Conservation (phyloP, 1,140 invertebrate genomes). For the Drosophila cardini region DNA sequence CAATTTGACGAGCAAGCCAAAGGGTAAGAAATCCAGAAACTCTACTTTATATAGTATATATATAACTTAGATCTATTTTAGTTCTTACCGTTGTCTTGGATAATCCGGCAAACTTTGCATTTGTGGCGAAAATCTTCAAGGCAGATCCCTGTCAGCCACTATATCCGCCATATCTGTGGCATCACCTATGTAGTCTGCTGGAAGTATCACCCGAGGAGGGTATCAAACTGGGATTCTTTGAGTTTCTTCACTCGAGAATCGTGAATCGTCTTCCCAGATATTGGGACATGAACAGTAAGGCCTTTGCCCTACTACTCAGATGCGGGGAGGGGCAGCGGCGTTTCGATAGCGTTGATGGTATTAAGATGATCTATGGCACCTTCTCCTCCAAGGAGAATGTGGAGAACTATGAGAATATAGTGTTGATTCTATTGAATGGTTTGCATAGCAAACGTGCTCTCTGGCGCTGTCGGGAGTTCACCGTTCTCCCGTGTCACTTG, state of each 20-base stretch:
- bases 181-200: slow-evolving; percentile 67
- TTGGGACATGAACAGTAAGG: slow-evolving; percentile 62
- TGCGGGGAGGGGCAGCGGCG: slow-evolving; percentile 66
- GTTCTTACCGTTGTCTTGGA: slow-evolving; percentile 54
- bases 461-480: slow-evolving; percentile 74
- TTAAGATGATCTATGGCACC: slow-evolving; percentile 56
- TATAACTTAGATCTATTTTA: slow-evolving; percentile 5
- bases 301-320: slow-evolving; percentile 70
- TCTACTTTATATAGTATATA: no score
- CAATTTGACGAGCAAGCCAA: slow-evolving; percentile 66
- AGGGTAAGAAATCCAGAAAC: slow-evolving; percentile 48
- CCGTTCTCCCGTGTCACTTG: slow-evolving; percentile 59
- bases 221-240: slow-evolving; percentile 68
- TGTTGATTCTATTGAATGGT: slow-evolving; percentile 63
- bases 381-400: slow-evolving; percentile 44
- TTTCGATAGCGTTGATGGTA: slow-evolving; percentile 65
- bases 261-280: slow-evolving; percentile 43
- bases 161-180: slow-evolving; percentile 62
- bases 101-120: slow-evolving; percentile 44
- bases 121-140: slow-evolving; percentile 53
- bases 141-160: slow-evolving; percentile 57
- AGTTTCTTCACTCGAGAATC: slow-evolving; percentile 60
- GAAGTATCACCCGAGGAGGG: slow-evolving; percentile 60
- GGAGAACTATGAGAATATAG: slow-evolving; percentile 55
- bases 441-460: slow-evolving; percentile 69